A percentile compares a stretch with the other conserved stretches of the same genome.
Conservation (phyloP, 2,113 vertebrate genomes). For the Castor canadensis region DNA sequence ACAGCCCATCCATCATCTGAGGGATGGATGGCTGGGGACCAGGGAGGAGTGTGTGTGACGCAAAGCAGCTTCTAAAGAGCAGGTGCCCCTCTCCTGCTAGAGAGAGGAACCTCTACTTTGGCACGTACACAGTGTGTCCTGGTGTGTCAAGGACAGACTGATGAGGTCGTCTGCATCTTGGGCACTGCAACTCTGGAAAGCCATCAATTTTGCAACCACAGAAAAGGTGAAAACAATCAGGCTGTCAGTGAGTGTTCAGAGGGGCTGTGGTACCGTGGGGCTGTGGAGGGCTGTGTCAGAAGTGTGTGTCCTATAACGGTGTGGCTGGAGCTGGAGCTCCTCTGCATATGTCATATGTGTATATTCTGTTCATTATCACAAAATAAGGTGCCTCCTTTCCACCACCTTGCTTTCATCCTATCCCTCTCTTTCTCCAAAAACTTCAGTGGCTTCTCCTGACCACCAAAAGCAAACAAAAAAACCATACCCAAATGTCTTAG, state of each 20-base stretch:
- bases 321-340: not conserved
- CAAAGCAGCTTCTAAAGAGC: not conserved
- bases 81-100: not conserved
- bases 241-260: constrained; percentile 9
- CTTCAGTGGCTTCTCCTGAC: not conserved
- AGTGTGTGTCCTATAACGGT: not conserved
- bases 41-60: not conserved
- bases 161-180: not conserved
- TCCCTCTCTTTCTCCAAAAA: not conserved
- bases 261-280: not conserved
- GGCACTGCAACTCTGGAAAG: constrained; percentile 38
- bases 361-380: not conserved
- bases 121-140: not conserved
- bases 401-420: not conserved
- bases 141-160: not conserved
- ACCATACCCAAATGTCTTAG: not conserved
- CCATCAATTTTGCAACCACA: not conserved
- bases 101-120: not conserved
- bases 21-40: not conserved
- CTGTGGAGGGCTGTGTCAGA: not conserved
- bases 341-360: not conserved
- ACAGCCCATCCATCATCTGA: not conserved
- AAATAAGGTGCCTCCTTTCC: not conserved
- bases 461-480: not conserved
- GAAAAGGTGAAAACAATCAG: not conserved